Evolutionary conservation across 2,113 vertebrate species (phyloP), one percentile per base, ranked within the genome.

Genomic region (Sardina pilchardus): DNA sequence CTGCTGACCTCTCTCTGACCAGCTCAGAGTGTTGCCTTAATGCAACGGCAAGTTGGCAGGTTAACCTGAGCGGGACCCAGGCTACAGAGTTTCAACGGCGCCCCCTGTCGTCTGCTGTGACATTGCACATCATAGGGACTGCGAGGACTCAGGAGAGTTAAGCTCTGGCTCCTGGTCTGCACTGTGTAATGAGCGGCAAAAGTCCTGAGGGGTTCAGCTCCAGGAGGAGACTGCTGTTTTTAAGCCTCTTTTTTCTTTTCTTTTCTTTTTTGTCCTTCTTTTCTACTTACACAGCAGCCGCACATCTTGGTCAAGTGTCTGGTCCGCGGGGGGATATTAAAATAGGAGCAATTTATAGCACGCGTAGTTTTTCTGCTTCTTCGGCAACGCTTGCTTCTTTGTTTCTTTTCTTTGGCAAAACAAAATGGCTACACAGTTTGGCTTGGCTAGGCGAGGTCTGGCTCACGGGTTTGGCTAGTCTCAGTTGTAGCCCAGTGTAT

Each of bases 31-130:
- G 71, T 78, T 78, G 71, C 36, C 71, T 78, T 36, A 36, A 17
- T 36, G 34, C 34, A 17, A 17, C 30, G 3, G 71, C 30, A 34
- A 78, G 71, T 36, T 4, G 30, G 34, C 71, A 17, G 71, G 12
- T 36, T 36, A 10, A 36, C 84, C 84, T 56, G 36, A 30, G 16
- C 24, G 39, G 4, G 34, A 21, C 34, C 17, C n/a, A n/a, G 24
- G 4, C 30, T 6, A 26, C 78, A 19, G 42, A 45, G 81, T 5
- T 82, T 9, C 71, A 36, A 88, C 47, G 48, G 91, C 91, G 82
- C 91, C 93, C 90, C 84, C 94, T 94, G 86, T 47, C 92, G 93
- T 90, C 8, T 43, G 47, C 53, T 3, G 1, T 53, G 14, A 10
- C 14, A n/a, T 16, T 39, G 6, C n/a, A 16, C 9, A 12, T 14